phyloP scores from a whole-genome alignment of 2,113 vertebrate species.

The Pyxicephalus adspersus region DNA sequence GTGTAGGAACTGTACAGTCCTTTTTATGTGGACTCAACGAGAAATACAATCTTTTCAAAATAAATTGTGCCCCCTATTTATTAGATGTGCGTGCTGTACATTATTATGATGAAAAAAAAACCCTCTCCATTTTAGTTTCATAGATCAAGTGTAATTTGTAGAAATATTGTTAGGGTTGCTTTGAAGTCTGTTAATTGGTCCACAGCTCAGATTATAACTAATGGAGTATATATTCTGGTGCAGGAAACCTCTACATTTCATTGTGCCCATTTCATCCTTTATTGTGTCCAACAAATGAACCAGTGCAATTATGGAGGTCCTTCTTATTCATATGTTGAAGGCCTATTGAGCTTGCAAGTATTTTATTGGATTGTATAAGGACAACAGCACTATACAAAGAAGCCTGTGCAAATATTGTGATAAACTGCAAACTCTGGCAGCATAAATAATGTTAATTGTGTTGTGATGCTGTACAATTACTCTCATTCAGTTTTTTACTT shows the following conservation, averaged over 20 bases:
- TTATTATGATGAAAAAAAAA: conserved; percentile 24
- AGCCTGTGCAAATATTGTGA: too few species aligned
- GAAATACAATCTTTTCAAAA: not conserved
- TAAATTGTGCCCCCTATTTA: conserved; percentile 59
- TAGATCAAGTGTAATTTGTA: conserved; percentile 60
- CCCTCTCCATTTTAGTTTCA: not conserved
- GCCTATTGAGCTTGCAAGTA: too few species aligned
- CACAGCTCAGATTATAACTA: conserved; percentile 59
- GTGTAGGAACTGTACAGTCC: conserved; percentile 56
- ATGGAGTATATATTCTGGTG: conserved; percentile 15
- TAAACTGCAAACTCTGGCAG: too few species aligned
- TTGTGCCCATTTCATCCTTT: not conserved
- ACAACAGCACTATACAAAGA: too few species aligned
- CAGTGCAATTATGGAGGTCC: conserved; percentile 2
- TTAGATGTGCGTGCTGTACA: conserved; percentile 52
- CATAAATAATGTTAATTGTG: too few species aligned
- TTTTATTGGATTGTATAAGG: too few species aligned
- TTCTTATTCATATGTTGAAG: too few species aligned
- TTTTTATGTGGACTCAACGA: conserved; percentile 41
- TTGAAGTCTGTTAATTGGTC: conserved; percentile 60
- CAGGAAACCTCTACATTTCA: too few species aligned
- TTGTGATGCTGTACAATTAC: too few species aligned
- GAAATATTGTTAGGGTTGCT: conserved; percentile 58
- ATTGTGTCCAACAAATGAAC: not conserved
- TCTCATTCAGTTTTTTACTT: too few species aligned